phyloP scores from a whole-genome alignment of 2,113 vertebrate genomes.

The Anthoscopus minutus region DNA sequence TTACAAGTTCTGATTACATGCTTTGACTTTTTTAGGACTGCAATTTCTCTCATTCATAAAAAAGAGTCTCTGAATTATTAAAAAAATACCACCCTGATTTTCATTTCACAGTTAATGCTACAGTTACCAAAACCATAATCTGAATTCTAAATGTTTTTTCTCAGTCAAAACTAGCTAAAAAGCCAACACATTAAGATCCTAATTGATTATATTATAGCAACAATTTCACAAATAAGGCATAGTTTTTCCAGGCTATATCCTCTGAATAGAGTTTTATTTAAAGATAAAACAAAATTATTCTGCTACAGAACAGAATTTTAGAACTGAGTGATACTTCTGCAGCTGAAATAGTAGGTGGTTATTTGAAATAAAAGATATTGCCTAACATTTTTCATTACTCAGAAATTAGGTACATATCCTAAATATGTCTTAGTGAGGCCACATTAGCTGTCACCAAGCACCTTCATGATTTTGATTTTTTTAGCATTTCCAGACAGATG shows the following conservation, averaged over 20 bases:
- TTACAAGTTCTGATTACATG: conserved; percentile 39
- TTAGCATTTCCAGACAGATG: not conserved
- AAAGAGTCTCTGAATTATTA: not conserved
- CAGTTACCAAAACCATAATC: not conserved
- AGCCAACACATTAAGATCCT: not conserved
- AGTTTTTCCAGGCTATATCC: conserved; percentile 10
- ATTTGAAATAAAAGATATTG: not conserved
- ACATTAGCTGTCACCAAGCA: not conserved
- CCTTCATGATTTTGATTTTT: not conserved
- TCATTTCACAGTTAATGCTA: conserved; percentile 21
- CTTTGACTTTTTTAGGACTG: conserved; percentile 27
- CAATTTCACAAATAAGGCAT: not conserved
- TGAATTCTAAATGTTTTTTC: not conserved
- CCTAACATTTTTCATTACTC: not conserved
- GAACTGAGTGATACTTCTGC: not conserved
- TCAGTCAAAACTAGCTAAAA: not conserved
- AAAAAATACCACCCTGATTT: not conserved
- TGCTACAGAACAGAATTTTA: not conserved
- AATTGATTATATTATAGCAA: conserved; percentile 25
- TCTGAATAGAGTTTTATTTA: conserved; percentile 2
- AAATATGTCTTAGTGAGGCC: not conserved
- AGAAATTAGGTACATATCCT: not conserved
- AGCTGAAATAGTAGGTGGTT: not conserved
- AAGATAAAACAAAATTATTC: conserved; percentile 5
- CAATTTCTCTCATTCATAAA: conserved; percentile 45